These are phyloP conservation scores for Autographa gamma DNA, from an alignment of 2,888 invertebrate genomes.

Conservation along the genomic window DNA sequence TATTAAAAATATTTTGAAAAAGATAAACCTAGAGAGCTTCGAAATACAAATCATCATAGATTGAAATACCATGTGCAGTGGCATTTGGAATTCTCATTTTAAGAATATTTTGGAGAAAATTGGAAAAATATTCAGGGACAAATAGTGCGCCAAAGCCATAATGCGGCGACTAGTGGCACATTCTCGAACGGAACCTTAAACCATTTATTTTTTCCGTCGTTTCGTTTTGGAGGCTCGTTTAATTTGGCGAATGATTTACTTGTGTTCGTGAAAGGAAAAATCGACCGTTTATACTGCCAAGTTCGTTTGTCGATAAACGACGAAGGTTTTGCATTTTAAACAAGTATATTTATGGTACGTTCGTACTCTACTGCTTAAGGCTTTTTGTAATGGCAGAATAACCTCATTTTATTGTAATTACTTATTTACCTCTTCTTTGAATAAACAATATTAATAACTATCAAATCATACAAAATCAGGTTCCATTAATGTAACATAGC, in stretches of 20 bases:
- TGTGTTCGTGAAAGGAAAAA: slow-evolving; percentile 54
- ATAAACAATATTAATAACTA: background rate
- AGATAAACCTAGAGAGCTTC: background rate
- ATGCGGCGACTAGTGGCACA: background rate
- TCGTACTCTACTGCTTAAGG: background rate
- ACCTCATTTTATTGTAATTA: background rate
- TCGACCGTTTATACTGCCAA: slow-evolving; percentile 52
- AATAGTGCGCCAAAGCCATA: background rate
- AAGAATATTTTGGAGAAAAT: background rate
- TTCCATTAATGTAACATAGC: background rate
- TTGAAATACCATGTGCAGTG: background rate
- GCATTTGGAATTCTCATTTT: background rate
- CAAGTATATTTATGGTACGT: slow-evolving; percentile 22
- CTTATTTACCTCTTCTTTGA: background rate
- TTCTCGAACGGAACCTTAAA: slow-evolving; percentile 48
- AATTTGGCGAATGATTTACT: slow-evolving; percentile 68
- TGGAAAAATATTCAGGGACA: background rate
- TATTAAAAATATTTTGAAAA: no score
- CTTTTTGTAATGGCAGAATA: background rate
- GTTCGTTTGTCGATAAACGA: slow-evolving; percentile 47
- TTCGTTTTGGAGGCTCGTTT: slow-evolving; percentile 60
- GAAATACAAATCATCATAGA: background rate
- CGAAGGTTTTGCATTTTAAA: slow-evolving; percentile 52
- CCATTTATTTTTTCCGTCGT: slow-evolving; percentile 49
- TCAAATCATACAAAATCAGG: background rate